Evolutionary conservation across 2,797 vertebrate genomes (phyloP), one percentile per base, ranked within the genome.

Genomic region (Eleutherodactylus coqui): DNA sequence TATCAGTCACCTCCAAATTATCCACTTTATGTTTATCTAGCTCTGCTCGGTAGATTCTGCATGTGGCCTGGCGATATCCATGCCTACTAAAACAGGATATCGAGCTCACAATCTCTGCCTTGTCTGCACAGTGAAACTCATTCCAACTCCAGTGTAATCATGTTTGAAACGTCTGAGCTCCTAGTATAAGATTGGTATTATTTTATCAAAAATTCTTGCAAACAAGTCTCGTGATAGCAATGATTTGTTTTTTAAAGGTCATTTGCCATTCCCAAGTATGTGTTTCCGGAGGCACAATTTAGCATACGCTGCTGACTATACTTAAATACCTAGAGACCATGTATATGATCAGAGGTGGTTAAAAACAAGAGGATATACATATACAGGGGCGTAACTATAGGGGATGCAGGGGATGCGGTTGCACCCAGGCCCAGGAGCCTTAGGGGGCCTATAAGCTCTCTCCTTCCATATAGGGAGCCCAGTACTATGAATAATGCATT

Each of bases 21-120:
- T 86, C 69, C 32, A 72, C 51, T 85, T 85, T 79, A 24, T 75
- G 55, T 81, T 75, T 80, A 62, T 45, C 32, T 60, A 85, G 34
- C 53, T 36, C 77, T 75, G 53, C 53, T 47, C 43, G 38, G 62
- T 75, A 86, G 41, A 62, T 81, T 62, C n/a, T 81, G 32, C 64
- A 47, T 72, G 19, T 51, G 49, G 41, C 70, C 16, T 72, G 27
- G 64, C 51, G 5, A 60, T 72, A 60, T 62, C 53, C 11, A 73
- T 85, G 70, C 43, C 64, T 36, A 17, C 36, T 58, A 79, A 73
- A 82, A 73, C 24, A 73, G 41, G 67, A 75, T 83, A 83, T 83
- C 69, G 24, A 14, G 16, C 69, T 29, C 67, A 47, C 64, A 79
- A 62, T 34, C 51, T 79, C 16, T 83, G 2, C 47, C 36, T 27